Evolutionary conservation across 2,797 vertebrate species (phyloP).

Genomic region (Chromobotia macracanthus): DNA sequence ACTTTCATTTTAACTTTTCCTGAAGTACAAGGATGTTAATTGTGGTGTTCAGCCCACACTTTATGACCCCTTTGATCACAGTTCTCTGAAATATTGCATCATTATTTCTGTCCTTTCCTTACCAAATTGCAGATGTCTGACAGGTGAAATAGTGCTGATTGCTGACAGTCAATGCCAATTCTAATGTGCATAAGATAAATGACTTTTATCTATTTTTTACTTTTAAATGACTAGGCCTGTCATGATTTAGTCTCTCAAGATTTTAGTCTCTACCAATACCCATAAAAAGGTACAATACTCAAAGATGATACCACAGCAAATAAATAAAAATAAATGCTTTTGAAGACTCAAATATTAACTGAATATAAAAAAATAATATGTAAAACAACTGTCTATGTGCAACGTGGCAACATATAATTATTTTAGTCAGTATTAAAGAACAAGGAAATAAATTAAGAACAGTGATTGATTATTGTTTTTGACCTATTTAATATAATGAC

Average conservation of each 20-base stretch:
- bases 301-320: background rate
- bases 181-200: background rate
- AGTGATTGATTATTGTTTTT: background rate
- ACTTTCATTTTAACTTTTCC: constrained; percentile 19
- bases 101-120: constrained; percentile 1
- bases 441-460: too few species aligned
- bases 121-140: background rate
- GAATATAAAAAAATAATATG: background rate
- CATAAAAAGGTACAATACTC: background rate
- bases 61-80: constrained; percentile 14
- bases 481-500: background rate
- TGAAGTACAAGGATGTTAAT: constrained; percentile 18
- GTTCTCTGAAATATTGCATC: constrained; percentile 16
- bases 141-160: background rate
- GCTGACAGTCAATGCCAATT: background rate
- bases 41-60: constrained; percentile 10
- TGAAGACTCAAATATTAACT: background rate
- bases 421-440: too few species aligned
- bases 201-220: too few species aligned
- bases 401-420: too few species aligned
- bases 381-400: too few species aligned
- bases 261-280: background rate
- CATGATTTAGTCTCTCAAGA: too few species aligned
- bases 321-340: background rate
- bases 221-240: too few species aligned